phyloP scores from a whole-genome alignment of 2,888 invertebrate genomes.

The Epistrophe grossulariae region DNA sequence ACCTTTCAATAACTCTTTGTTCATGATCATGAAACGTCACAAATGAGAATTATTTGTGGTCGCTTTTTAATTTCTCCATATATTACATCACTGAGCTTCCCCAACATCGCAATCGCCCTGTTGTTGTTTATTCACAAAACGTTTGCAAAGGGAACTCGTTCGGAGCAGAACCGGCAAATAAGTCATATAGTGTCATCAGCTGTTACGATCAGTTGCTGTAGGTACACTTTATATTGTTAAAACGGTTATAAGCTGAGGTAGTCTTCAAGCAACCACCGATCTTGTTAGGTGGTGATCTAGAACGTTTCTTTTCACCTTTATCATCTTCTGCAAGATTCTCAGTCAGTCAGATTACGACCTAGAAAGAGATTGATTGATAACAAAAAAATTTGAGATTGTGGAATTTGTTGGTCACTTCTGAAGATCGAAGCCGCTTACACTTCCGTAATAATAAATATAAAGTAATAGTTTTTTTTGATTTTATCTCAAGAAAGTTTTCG shows the following conservation, averaged over 20 bases:
- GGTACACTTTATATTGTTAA: constrained; percentile 70
- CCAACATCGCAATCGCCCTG: neutral
- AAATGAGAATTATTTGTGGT: neutral
- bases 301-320: constrained; percentile 44
- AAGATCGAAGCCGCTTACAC: neutral
- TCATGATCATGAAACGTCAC: constrained; percentile 14
- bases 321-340: neutral
- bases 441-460: neutral
- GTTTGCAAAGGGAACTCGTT: constrained; percentile 53
- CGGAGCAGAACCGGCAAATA: constrained; percentile 48
- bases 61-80: neutral
- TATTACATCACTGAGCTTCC: constrained; percentile 4
- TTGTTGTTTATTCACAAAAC: neutral
- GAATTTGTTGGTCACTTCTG: neutral
- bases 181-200: constrained; percentile 53
- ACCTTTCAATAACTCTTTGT: neutral
- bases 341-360: neutral
- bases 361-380: constrained; percentile 15
- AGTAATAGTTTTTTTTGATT: neutral
- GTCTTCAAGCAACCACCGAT: constrained; percentile 73
- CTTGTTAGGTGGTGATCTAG: constrained; percentile 64
- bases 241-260: constrained; percentile 66
- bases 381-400: neutral
- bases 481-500: neutral
- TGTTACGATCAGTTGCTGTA: constrained; percentile 50